phyloP scores from a whole-genome alignment of 2,113 vertebrate species.

The Elephas maximus region DNA sequence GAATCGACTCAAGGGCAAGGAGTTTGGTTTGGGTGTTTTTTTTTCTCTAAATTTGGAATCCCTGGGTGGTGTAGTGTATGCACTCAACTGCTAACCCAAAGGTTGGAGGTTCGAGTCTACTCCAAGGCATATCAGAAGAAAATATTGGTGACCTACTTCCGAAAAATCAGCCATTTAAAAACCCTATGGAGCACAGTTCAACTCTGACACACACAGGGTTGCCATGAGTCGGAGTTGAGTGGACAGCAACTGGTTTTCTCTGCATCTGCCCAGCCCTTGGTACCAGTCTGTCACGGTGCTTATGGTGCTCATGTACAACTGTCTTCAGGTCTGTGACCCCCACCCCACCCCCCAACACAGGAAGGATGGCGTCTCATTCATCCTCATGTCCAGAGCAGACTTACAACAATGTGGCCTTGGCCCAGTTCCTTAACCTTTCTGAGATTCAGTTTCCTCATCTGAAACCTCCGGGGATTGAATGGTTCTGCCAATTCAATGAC shows the following conservation, averaged over 20 bases:
- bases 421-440: background rate
- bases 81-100: too few species aligned
- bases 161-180: background rate
- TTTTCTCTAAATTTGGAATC: too few species aligned
- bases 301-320: fast-evolving
- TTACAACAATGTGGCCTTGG: background rate
- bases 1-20: too few species aligned
- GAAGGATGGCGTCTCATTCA: background rate
- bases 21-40: too few species aligned
- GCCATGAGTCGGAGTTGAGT: background rate
- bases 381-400: background rate
- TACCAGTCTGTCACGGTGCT: background rate
- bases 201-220: background rate
- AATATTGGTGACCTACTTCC: background rate
- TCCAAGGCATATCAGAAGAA: background rate
- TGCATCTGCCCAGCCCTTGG: background rate
- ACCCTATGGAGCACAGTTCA: background rate
- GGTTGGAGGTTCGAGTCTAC: background rate
- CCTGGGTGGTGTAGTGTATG: too few species aligned
- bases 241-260: background rate
- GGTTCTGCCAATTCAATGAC: fast-evolving
- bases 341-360: fast-evolving
- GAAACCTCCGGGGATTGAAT: background rate
- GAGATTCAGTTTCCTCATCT: background rate
- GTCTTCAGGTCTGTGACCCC: too few species aligned